phyloP scores from a whole-genome alignment of 2,888 invertebrate species.

The Leptinotarsa tumamoca region DNA sequence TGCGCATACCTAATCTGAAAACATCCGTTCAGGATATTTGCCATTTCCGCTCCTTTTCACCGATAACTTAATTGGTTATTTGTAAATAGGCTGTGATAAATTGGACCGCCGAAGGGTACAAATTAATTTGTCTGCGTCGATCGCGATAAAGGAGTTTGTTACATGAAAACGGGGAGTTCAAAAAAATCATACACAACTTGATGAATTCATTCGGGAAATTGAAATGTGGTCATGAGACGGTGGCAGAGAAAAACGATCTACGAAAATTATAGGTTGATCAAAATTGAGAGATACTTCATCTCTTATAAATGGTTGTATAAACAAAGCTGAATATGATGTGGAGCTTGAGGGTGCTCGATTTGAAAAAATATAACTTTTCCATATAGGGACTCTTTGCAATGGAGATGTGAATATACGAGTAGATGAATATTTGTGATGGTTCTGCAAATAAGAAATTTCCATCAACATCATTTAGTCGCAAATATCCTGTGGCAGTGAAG shows the following conservation, averaged over 20 bases:
- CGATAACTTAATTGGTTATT: conserved; percentile 54
- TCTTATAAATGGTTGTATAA: too few species aligned
- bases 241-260: background rate
- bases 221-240: background rate
- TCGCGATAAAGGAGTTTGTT: background rate
- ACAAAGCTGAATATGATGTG: too few species aligned
- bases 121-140: conserved; percentile 50
- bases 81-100: conserved; percentile 53
- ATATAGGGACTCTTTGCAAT: too few species aligned
- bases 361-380: too few species aligned
- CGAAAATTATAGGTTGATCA: background rate
- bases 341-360: too few species aligned
- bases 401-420: too few species aligned
- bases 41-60: conserved; percentile 42
- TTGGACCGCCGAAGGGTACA: conserved; percentile 48
- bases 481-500: too few species aligned
- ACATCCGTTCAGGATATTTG: conserved; percentile 42
- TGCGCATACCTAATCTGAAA: conserved; percentile 43
- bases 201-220: background rate
- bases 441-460: too few species aligned
- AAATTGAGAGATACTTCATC: background rate
- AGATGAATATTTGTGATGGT: too few species aligned
- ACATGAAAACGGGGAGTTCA: background rate
- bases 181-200: background rate
- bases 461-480: too few species aligned